Conservation (phyloP, 2,113 vertebrate genomes). For the Ahaetulla prasina region DNA sequence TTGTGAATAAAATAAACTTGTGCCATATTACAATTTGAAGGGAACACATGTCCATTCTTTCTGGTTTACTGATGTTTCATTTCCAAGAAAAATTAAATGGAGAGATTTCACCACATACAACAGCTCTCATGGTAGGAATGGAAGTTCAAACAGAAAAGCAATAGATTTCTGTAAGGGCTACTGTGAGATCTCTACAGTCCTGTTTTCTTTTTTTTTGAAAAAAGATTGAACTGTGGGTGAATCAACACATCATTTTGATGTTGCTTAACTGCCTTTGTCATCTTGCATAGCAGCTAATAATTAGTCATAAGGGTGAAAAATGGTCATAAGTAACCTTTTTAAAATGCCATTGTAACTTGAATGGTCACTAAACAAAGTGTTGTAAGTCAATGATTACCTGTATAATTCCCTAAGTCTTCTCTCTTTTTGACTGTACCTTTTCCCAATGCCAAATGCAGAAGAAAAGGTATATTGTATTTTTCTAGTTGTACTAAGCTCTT, state of each 20-base stretch:
- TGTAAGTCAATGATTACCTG: neutral
- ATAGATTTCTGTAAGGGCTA: neutral
- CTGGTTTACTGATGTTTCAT: neutral
- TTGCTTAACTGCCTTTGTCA: neutral
- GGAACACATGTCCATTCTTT: neutral
- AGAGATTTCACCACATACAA: neutral
- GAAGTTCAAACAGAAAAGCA: neutral
- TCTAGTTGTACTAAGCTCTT: slow-evolving; percentile 29
- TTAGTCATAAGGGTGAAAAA: slow-evolving; percentile 3
- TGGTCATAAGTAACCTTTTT: no score
- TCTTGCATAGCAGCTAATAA: slow-evolving; percentile 6
- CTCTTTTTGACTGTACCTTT: neutral
- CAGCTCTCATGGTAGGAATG: neutral
- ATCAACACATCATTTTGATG: neutral
- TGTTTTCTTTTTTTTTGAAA: neutral
- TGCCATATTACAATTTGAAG: neutral
- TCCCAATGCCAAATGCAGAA: slow-evolving; percentile 35
- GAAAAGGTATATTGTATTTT: slow-evolving; percentile 29
- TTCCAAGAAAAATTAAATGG: neutral
- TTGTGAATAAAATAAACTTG: neutral
- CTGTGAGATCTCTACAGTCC: neutral
- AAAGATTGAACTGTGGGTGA: neutral
- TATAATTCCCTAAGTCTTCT: neutral
- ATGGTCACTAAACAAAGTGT: neutral
- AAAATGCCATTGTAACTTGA: neutral